Evolutionary conservation across 1,140 invertebrate genomes (phyloP).

Genomic region (Heliothis virescens): DNA sequence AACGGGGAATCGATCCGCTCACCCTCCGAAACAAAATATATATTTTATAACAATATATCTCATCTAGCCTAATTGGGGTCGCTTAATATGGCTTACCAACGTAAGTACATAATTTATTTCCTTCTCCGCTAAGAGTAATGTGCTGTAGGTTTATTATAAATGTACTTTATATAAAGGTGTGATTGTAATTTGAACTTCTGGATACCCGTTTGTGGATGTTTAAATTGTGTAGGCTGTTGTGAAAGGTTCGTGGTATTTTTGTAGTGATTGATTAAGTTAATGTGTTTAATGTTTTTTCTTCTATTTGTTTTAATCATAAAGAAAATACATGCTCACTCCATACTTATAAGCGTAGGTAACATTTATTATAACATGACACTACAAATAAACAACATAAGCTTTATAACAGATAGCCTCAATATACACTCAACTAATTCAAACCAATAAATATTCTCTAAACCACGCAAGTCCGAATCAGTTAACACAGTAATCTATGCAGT

Average conservation of each 20-base stretch:
- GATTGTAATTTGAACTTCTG: conserved; percentile 48
- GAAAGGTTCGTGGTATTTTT: not conserved
- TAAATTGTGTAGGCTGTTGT: conserved; percentile 1
- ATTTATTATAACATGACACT: too few relatives aligned
- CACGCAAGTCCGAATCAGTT: conserved; percentile 22
- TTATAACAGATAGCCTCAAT: too few relatives aligned
- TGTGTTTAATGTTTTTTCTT: not conserved
- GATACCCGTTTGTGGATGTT: conserved; percentile 30
- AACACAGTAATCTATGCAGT: conserved; percentile 41
- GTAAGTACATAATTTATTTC: conserved; percentile 85
- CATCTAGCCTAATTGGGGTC: conserved; percentile 84
- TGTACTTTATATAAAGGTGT: conserved; percentile 48
- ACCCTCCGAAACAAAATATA: conserved; percentile 75
- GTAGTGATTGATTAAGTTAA: not conserved
- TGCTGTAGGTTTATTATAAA: conserved; percentile 54
- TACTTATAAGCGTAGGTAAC: too few relatives aligned
- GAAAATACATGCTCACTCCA: too few relatives aligned
- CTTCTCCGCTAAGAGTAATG: conserved; percentile 65
- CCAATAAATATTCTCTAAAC: not conserved
- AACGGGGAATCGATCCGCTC: conserved; percentile 76
- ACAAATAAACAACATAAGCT: too few relatives aligned
- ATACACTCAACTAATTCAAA: not conserved
- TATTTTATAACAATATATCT: conserved; percentile 80
- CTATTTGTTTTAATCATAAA: too few relatives aligned
- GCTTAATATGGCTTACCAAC: conserved; percentile 85